Evolutionary conservation across 2,888 invertebrate genomes (phyloP).

Genomic region (Acrobasis repandana): DNA sequence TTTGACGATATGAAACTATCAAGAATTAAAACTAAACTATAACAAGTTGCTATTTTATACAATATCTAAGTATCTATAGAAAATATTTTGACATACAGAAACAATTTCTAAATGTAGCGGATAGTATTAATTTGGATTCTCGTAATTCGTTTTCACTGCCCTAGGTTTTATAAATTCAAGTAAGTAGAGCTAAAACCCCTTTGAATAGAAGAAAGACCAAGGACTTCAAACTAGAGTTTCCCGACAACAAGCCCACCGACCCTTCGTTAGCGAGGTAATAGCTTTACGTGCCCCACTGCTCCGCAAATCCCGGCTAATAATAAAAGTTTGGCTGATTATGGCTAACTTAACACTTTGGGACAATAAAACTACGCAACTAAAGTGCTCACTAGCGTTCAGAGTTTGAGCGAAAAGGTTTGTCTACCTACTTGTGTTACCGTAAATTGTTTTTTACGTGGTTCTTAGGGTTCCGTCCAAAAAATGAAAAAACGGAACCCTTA

Average conservation of each 20-base stretch:
- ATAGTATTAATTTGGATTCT: too few relatives aligned
- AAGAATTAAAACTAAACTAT: too few relatives aligned
- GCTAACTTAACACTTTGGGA: slow-evolving; percentile 19
- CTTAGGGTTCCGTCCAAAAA: too few relatives aligned
- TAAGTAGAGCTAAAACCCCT: too few relatives aligned
- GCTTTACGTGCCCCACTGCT: slow-evolving; percentile 21
- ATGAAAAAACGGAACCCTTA: too few relatives aligned
- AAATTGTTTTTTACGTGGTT: neutral
- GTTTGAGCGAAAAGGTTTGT: neutral
- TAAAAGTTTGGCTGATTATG: slow-evolving; percentile 20
- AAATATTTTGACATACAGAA: too few relatives aligned
- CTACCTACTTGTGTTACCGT: neutral
- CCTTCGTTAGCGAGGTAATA: slow-evolving; percentile 20
- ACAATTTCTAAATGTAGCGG: too few relatives aligned
- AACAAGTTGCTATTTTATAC: too few relatives aligned
- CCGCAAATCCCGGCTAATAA: slow-evolving; percentile 26
- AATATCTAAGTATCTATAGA: too few relatives aligned
- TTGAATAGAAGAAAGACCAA: neutral
- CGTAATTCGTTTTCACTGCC: too few relatives aligned
- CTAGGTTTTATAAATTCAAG: too few relatives aligned
- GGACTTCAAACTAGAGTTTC: neutral
- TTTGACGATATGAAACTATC: too few relatives aligned
- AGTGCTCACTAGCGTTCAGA: slow-evolving; percentile 2
- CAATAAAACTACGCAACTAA: slow-evolving; percentile 21
- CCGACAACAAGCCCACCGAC: neutral